Base-by-base conservation (phyloP, 2,797 vertebrate species). In the Phrynocephalus vlangalii region DNA sequence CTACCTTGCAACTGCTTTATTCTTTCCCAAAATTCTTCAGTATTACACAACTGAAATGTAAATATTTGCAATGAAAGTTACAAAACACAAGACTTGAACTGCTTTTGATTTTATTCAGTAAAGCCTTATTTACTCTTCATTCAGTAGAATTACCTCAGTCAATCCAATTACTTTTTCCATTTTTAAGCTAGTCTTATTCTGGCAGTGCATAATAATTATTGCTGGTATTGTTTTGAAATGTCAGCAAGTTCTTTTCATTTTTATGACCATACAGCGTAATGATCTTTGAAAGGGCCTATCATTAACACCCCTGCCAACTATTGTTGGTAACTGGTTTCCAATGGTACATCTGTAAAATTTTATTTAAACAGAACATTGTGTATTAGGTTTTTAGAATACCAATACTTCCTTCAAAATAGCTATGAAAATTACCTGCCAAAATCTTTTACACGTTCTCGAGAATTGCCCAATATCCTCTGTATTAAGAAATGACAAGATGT, bases 361-460 rank as follows among this genome's bases (percentile, higher is more conserved):
- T 15, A 82, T 52, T 60, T 66, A 83, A 50, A 71, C 52, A 8
- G 30, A 73, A 86, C n/a, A 38, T 70, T 13, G 20, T 22, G 5
- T 1, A 71, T 89, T 73, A 48, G 33, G 20, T n/a, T 67, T 50
- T n/a, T 86, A 72, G 52, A 82, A 60, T 18, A 79, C 0, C 1
- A 70, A 28, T 77, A 72, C 13, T 0, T 0, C 2, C 44, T 26
- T 38, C 67, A 28, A 82, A 77, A 70, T 63, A 63, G 3, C 44
- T 18, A 67, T 48, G 56, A 77, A 16, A 80, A 70, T 75, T 91
- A 93, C 90, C 91, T 94, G 90, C 84, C 90, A 86, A 85, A 93
- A 95, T 30, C 86, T 92, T 85, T 84, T 93, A 26, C 83, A 89
- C 0, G 33, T 92, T 92, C 95, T 88, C 90, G 89, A 93, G 80